Evolutionary conservation across 2,888 invertebrate genomes (phyloP), one percentile per base, ranked within the genome.

Genomic region (Leptogaster cylindrica): DNA sequence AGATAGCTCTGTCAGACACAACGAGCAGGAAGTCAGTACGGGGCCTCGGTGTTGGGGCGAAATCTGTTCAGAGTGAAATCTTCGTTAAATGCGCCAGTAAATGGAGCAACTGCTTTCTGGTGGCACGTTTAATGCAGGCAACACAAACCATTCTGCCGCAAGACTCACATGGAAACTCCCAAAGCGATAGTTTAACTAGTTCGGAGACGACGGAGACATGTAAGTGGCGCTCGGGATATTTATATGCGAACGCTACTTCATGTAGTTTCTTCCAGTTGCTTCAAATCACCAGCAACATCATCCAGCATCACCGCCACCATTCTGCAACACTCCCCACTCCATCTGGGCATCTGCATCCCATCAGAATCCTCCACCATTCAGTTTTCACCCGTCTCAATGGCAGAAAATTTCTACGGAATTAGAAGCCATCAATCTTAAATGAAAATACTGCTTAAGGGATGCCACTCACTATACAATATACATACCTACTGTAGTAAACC

Each of bases 381-480:
- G 10, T 31, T 8, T 31, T 3, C 10, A 7, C 39, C 39, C 10
- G 3, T 10, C 39, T 4, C 39, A 39, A 41, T 41, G 41, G 41
- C 16, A 18, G 41, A 41, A 41, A 41, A 41, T 41, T 41, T 41
- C 16, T 41, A 41, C 41, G 41, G 41, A 41, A 41, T 41, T 41
- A 41, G 41, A 41, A 41, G 18, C 18, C 41, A 41, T 41, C 41
- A 41, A 41, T 41, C 41, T 41, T 41, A 41, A 41, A 41, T 41
- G 41, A 41, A 41, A 41, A 41, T 41, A 41, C 41, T 41, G 41
- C 41, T 18, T 18, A 41, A 16, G 41, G 41, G 41, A 41, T 41
- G 41, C 41, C 18, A 41, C 41, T 41, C 18, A n/a, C n/a, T n/a
- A n/a, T n/a, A n/a, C n/a, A n/a, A n/a, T n/a, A n/a, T n/a, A n/a